Conservation (phyloP, 2,797 vertebrate species). For the Ctenopoma multispine region DNA sequence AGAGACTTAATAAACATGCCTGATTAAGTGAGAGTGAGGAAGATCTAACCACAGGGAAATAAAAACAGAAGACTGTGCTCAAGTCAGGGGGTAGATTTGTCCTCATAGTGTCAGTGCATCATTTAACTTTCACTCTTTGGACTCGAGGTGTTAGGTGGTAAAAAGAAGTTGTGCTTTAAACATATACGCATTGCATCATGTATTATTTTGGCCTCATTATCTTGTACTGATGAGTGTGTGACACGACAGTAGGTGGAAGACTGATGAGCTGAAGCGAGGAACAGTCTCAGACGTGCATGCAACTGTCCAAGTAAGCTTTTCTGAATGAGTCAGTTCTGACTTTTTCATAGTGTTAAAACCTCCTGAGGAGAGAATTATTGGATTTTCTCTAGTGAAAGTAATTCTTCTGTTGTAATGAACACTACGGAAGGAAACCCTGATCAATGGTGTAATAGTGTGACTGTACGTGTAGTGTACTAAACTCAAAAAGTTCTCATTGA, state of each 20-base stretch:
- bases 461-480: background rate
- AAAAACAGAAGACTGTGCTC: constrained; percentile 42
- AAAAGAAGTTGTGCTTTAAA: too few species aligned
- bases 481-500: too few species aligned
- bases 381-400: background rate
- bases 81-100: constrained; percentile 2
- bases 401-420: background rate
- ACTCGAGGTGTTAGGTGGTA: too few species aligned
- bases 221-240: too few species aligned
- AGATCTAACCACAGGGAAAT: constrained; percentile 42
- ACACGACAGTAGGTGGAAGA: background rate
- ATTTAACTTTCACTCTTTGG: constrained; percentile 3
- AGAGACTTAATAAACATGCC: constrained; percentile 53
- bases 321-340: background rate
- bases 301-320: background rate
- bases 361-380: too few species aligned
- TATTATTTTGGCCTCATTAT: background rate
- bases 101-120: constrained; percentile 2
- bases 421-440: background rate
- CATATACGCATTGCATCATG: too few species aligned
- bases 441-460: background rate
- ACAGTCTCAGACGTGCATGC: too few species aligned
- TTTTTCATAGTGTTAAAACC: too few species aligned
- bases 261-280: background rate
- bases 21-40: constrained; percentile 60